These are phyloP conservation scores for Pseudachorutes palmiensis DNA, from an alignment of 1,140 invertebrate genomes.

Conservation along the genomic window DNA sequence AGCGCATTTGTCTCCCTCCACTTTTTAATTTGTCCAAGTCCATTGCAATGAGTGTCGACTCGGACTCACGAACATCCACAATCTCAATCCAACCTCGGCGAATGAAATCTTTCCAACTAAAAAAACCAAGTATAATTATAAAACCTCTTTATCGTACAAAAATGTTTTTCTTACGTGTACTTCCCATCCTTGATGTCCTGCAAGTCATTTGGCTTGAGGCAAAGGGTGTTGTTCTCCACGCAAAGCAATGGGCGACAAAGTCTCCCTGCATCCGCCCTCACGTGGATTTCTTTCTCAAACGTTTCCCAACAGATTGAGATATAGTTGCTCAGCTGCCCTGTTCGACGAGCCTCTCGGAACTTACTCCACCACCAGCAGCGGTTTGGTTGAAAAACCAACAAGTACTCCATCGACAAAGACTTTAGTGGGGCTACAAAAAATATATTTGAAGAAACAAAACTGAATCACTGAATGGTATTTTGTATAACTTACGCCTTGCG, in stretches of 20 bases:
- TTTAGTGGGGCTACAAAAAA: conserved; percentile 58
- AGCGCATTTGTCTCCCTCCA: conserved; percentile 79
- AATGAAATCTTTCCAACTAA: conserved; percentile 88
- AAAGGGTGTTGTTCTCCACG: conserved; percentile 83
- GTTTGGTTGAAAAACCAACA: conserved; percentile 94
- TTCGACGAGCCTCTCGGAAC: conserved; percentile 80
- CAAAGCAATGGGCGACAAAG: conserved; percentile 94
- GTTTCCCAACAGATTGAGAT: conserved; percentile 97
- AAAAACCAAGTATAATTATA: conserved; percentile 22
- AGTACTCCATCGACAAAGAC: conserved; percentile 99
- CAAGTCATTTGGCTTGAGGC: conserved; percentile 90
- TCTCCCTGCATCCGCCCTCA: conserved; percentile 95
- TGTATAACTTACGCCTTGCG: conserved; percentile 5
- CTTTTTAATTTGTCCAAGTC: conserved; percentile 55
- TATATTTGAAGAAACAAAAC: neutral
- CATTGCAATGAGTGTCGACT: conserved; percentile 98
- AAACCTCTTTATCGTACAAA: neutral
- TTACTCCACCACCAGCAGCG: conserved; percentile 96
- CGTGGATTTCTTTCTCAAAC: conserved; percentile 90
- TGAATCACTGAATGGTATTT: neutral
- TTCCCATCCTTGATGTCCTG: conserved; percentile 57
- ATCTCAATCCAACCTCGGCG: conserved; percentile 96
- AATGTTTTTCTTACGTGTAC: neutral
- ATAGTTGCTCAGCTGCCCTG: conserved; percentile 64
- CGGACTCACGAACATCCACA: conserved; percentile 95